These are phyloP conservation scores for Channa maculata DNA, from an alignment of 2,113 vertebrate genomes.

Conservation along the genomic window DNA sequence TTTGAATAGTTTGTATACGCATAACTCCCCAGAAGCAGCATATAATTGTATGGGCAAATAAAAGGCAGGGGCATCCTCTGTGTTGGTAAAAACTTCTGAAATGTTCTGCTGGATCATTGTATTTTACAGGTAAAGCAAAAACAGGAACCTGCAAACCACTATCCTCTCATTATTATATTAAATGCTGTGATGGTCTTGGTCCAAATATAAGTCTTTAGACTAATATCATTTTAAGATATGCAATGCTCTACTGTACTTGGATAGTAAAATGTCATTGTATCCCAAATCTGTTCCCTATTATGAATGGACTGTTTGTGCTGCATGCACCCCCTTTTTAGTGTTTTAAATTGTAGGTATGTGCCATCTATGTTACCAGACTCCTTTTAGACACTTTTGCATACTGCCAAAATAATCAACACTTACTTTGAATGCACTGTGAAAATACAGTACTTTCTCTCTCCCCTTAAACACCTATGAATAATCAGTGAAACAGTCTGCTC, in stretches of 20 bases:
- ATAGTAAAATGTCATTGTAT: background rate
- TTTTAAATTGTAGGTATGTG: background rate
- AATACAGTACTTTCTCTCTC: background rate
- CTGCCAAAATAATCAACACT: background rate
- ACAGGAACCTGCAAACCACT: slow-evolving; percentile 1
- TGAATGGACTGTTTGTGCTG: background rate
- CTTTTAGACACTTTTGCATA: background rate
- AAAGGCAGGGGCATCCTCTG: background rate
- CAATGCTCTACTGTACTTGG: background rate
- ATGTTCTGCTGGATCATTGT: background rate
- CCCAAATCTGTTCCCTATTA: background rate
- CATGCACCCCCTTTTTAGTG: background rate
- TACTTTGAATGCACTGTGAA: background rate
- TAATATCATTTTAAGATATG: background rate
- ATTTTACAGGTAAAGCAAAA: background rate
- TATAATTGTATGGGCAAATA: slow-evolving; percentile 18
- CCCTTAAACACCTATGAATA: background rate
- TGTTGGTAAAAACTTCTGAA: background rate
- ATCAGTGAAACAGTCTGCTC: slow-evolving; percentile 15
- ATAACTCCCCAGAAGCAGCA: background rate
- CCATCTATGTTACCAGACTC: background rate
- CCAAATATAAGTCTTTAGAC: background rate
- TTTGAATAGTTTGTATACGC: slow-evolving; percentile 34
- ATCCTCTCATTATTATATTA: background rate
- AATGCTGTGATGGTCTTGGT: background rate